phyloP scores from a whole-genome alignment of 2,888 invertebrate genomes.

The Rosalia funebris region DNA sequence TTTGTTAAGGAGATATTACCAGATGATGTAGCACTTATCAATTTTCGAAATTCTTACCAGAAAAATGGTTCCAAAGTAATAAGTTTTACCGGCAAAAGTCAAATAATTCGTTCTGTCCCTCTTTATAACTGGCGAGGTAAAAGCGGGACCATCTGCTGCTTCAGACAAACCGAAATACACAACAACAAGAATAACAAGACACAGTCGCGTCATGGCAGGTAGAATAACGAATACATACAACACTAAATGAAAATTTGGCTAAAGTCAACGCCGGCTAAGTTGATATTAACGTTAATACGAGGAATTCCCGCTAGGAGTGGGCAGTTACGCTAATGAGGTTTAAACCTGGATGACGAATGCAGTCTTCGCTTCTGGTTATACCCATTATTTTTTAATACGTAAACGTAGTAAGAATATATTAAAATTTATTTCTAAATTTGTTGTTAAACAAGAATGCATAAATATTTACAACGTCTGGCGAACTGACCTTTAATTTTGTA shows the following conservation, averaged over 20 bases:
- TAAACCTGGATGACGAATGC: no score
- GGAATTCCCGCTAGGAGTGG: neutral
- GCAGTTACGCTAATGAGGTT: neutral
- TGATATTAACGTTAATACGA: neutral
- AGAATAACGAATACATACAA: neutral
- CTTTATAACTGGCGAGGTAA: neutral
- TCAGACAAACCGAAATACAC: neutral
- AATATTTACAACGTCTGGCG: no score
- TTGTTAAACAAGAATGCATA: no score
- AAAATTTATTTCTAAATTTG: no score
- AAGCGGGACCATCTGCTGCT: neutral
- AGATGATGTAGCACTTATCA: no score
- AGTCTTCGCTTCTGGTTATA: no score
- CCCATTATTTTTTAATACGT: no score
- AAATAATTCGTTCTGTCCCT: constrained; percentile 2
- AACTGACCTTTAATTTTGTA: no score
- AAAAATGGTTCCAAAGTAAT: constrained; percentile 9
- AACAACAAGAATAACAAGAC: neutral
- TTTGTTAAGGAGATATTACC: no score
- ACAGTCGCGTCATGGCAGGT: neutral
- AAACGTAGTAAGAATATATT: no score
- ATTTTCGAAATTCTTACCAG: no score
- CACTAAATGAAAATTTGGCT: neutral
- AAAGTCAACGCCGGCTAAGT: neutral
- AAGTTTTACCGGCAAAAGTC: constrained; percentile 1